Evolutionary conservation across 2,888 invertebrate species (phyloP).

Genomic region (Shargacucullia verbasci): DNA sequence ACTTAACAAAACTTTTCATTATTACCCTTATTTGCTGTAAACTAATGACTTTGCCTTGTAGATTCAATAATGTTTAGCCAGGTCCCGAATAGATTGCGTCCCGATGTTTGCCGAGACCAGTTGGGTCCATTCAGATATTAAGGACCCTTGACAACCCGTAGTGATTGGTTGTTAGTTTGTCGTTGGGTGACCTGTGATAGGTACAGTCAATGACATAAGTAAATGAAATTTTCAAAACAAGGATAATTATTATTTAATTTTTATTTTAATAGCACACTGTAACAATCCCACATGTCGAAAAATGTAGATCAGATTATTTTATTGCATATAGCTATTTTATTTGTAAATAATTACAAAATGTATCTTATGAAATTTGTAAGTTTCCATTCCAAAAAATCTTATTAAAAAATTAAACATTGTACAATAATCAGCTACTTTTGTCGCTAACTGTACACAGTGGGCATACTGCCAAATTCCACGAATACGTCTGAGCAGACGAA

Average conservation of each 20-base stretch:
- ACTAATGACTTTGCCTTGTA: slow-evolving; percentile 40
- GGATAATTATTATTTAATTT: too few species aligned
- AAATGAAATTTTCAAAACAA: too few species aligned
- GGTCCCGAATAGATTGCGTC: slow-evolving; percentile 59
- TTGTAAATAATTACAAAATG: too few species aligned
- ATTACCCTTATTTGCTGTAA: slow-evolving; percentile 30
- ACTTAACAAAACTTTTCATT: slow-evolving; percentile 4
- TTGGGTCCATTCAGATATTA: slow-evolving; percentile 52
- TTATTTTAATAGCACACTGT: too few species aligned
- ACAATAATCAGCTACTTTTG: too few species aligned
- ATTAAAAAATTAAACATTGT: too few species aligned
- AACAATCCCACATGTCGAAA: too few species aligned
- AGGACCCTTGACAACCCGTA: slow-evolving; percentile 51
- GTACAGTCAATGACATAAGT: too few species aligned
- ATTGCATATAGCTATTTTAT: too few species aligned
- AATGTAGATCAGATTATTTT: too few species aligned
- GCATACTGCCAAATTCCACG: slow-evolving; percentile 18
- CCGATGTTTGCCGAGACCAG: slow-evolving; percentile 59
- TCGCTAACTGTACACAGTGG: slow-evolving; percentile 5
- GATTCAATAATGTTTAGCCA: slow-evolving; percentile 58
- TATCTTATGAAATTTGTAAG: too few species aligned
- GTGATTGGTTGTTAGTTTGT: slow-evolving; percentile 59
- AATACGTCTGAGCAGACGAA: background rate
- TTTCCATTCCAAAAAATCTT: too few species aligned
- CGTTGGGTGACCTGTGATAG: slow-evolving; percentile 31